Base-by-base conservation (phyloP, 1,140 invertebrate genomes). In the Rhynchophorus ferrugineus region DNA sequence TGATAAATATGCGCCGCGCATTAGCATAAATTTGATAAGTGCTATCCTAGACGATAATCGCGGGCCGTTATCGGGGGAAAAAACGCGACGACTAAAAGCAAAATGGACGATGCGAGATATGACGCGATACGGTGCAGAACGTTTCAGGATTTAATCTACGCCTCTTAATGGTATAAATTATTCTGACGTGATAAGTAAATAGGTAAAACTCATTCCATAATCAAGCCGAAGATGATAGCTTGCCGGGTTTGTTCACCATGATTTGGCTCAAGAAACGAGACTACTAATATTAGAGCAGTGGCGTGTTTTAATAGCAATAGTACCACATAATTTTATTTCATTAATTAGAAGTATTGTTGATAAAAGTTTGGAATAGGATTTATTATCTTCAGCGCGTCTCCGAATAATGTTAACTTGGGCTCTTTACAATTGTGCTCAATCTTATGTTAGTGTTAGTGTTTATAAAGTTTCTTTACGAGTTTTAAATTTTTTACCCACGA, bases 161-260 rank as follows among this genome's bases (percentile, higher is more conserved):
- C 42, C 58, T 50, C 47, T 36, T 59, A 59, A 59, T 59, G 58
- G 58, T 59, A 56, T 59, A 59, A 59, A 59, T 59, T 59, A 59
- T 59, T 53, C 53, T 50, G 29, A 37, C 13, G 49, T 57, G 58
- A 59, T 59, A 59, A 56, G 49, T 54, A 59, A 59, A 59, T 59
- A 59, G 58, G 58, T 54, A 59, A 59, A 59, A 56, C 50, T 59
- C 58, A 59, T 59, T 59, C 49, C 41, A 56, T 56, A 59, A 59
- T 59, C 57, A 42, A 45, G 41, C n/a, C 49, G 34, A 29, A 14
- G 42, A 52, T 52, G 49, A 52, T 52, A 52, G 38, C 49, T 17
- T 36, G 49, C 19, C 20, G 1, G 13, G 36, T n/a, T 37, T 48
- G 38, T 37, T 48, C 22, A 38, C 46, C 16, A 13, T 36, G 24